These are phyloP conservation scores for Pelmatolapia mariae DNA, from an alignment of 2,113 vertebrate genomes.

Conservation along the genomic window DNA sequence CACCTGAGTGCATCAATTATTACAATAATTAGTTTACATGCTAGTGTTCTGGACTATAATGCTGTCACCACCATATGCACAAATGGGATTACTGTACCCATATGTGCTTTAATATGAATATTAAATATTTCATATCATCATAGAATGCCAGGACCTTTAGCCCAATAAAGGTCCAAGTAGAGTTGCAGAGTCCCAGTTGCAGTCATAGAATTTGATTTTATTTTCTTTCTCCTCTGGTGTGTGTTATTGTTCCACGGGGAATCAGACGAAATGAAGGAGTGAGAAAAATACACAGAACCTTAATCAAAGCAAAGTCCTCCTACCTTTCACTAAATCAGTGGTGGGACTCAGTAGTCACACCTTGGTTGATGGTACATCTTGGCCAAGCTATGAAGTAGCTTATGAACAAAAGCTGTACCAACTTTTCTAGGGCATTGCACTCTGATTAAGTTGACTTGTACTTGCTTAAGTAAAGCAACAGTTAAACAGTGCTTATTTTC, in stretches of 20 bases:
- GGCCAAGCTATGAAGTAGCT: background rate
- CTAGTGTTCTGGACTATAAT: background rate
- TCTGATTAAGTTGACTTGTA: background rate
- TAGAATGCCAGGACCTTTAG: background rate
- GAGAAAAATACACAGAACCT: background rate
- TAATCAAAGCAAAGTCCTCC: constrained; percentile 28
- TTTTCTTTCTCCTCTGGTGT: background rate
- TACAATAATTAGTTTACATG: background rate
- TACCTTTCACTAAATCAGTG: constrained; percentile 33
- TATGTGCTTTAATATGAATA: background rate
- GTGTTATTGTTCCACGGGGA: background rate
- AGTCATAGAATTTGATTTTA: background rate
- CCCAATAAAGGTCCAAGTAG: background rate
- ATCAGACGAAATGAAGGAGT: background rate
- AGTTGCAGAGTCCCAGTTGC: background rate
- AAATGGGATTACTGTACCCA: background rate
- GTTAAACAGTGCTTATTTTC: background rate
- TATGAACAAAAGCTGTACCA: background rate
- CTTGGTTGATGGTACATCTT: background rate
- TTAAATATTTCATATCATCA: background rate
- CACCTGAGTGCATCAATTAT: background rate
- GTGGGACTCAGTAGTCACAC: constrained; percentile 11
- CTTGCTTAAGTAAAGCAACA: background rate
- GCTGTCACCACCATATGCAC: background rate
- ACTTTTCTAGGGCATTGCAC: background rate